These are phyloP conservation scores for Orientallactaga sibirica DNA, from an alignment of 2,797 vertebrate species.

Conservation along the genomic window DNA sequence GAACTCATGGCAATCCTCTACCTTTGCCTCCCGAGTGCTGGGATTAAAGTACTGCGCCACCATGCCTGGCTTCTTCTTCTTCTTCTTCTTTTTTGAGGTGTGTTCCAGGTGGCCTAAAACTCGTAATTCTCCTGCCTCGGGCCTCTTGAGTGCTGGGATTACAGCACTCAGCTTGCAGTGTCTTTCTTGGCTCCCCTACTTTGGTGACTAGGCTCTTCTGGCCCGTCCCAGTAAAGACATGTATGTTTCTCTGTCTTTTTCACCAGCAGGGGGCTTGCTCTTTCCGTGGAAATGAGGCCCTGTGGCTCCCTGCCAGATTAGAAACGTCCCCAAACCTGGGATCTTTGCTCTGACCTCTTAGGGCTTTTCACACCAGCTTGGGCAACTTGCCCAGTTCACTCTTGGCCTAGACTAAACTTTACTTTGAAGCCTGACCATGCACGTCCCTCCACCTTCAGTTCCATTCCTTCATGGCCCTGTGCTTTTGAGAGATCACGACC, in stretches of 20 bases:
- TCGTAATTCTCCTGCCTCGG: not conserved
- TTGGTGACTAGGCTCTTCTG: not conserved
- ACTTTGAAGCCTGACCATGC: not conserved
- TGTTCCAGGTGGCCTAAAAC: not conserved
- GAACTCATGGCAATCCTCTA: too few species aligned
- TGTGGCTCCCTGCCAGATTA: not conserved
- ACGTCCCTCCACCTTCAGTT: too few species aligned
- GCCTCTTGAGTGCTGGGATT: not conserved
- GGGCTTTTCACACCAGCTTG: not conserved
- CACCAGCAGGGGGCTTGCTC: not conserved
- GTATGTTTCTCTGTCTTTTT: not conserved
- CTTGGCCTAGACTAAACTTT: not conserved
- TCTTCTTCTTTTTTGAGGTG: not conserved
- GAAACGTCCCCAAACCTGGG: not conserved
- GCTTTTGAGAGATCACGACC: not conserved
- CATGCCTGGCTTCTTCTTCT: not conserved
- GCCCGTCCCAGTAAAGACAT: not conserved
- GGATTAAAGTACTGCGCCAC: too few species aligned
- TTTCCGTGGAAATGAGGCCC: not conserved
- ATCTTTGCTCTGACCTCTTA: not conserved
- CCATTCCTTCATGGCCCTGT: not conserved
- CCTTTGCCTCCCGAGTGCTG: too few species aligned
- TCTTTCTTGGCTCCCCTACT: not conserved
- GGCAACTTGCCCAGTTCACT: not conserved
- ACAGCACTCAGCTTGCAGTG: not conserved